Base-by-base conservation (phyloP, 2,888 invertebrate genomes). In the Drosophila pseudotakahashii region DNA sequence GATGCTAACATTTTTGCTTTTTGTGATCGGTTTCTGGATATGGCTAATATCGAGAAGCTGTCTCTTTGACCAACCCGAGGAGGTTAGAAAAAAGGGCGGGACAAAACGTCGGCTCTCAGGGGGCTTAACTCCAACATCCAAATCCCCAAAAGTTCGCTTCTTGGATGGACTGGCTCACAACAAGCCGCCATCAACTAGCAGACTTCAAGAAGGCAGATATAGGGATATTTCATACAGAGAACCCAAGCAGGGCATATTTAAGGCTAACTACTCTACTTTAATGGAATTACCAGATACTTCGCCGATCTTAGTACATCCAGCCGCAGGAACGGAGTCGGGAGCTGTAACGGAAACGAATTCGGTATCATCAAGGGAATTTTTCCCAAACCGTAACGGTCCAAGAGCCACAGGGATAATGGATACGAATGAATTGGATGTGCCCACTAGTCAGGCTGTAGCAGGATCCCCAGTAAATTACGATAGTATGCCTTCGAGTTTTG, bases 21-120 rank as follows among this genome's bases (percentile, higher is more conserved):
- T 80, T 4, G 52, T 73, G 2, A 63, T 73, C 13, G 52, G 23
- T 14, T 57, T 73, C 13, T 55, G 64, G 42, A 19, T 71, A 11
- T 71, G 73, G 70, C 10, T 71, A 2, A 62, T 71, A 7, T 71
- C 73, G 11, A 39, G 63, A 14, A 73, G 63, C 45, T 71, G 70
- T 7, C 10, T 71, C 9, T 47, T 62, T 3, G 16, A 14, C 3
- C n/a, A 26, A 7, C 7, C 34, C 2, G 11, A n/a, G 3, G 13
- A 7, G 2, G 0, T 0, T 23, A 13, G 1, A 6, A 50, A 16
- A 16, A 37, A 6, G 0, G 11, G 6, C 1, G 16, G 11, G 1
- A 5, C n/a, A 36, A 11, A 16, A 13, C 9, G 1, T 7, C 10
- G 50, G 42, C 16, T 48, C 34, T 3, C 32, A 3, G 71, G 41